These are phyloP conservation scores for Sinodicranocentrus sp. DNA, from an alignment of 2,888 invertebrate genomes.

Conservation along the genomic window DNA sequence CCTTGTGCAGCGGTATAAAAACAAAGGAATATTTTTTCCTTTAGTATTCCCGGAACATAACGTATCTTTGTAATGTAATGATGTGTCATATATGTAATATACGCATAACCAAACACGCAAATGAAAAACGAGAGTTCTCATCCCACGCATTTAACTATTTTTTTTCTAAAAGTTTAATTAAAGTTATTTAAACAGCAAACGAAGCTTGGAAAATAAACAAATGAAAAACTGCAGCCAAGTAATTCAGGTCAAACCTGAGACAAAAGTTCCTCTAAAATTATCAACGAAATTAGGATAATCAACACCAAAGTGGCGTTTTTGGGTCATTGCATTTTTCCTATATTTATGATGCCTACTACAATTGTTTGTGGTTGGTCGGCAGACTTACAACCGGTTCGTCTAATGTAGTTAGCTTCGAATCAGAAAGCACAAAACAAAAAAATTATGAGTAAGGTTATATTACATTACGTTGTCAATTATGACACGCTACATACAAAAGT, in stretches of 20 bases:
- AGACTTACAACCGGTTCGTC: neutral
- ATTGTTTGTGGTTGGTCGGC: constrained; percentile 45
- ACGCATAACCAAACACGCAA: neutral
- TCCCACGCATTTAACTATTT: constrained; percentile 41
- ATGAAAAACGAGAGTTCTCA: constrained; percentile 49
- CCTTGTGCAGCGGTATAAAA: constrained; percentile 26
- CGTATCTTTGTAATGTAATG: neutral
- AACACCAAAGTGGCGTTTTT: constrained; percentile 36
- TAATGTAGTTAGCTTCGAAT: neutral
- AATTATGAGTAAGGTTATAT: constrained; percentile 31
- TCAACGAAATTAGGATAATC: constrained; percentile 46
- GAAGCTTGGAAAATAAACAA: constrained; percentile 7
- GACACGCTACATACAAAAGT: constrained; percentile 17
- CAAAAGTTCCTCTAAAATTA: constrained; percentile 18
- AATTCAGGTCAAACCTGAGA: constrained; percentile 26
- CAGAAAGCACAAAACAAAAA: neutral
- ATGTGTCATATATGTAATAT: neutral
- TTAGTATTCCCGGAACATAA: constrained; percentile 45
- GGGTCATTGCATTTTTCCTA: constrained; percentile 47
- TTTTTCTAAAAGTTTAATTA: too few relatives aligned
- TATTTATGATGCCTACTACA: constrained; percentile 16
- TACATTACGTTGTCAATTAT: constrained; percentile 7
- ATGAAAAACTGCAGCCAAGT: constrained; percentile 9
- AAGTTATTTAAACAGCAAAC: neutral
- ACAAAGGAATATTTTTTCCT: constrained; percentile 13